Evolutionary conservation across 2,888 invertebrate species (phyloP).

Genomic region (Lymantria monacha): DNA sequence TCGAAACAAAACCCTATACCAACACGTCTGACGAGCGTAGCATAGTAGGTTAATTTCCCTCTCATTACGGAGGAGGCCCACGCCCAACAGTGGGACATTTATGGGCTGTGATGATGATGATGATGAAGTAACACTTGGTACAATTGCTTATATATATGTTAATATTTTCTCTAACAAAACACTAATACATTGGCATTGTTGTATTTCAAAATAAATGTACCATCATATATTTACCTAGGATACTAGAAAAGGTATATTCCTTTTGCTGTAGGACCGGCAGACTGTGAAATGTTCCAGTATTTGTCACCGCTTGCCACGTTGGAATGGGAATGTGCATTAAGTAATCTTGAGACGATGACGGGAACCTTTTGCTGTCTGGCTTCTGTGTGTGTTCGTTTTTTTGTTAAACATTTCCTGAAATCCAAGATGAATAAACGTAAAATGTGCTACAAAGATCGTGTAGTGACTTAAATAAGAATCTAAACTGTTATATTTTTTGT

Average conservation of each 20-base stretch:
- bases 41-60: no score
- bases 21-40: no score
- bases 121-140: no score
- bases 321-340: slow-evolving; percentile 38
- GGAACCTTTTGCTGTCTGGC: slow-evolving; percentile 31
- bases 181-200: slow-evolving; percentile 27
- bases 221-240: slow-evolving; percentile 26
- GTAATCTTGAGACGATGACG: slow-evolving; percentile 33
- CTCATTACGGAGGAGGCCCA: no score
- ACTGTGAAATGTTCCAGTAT: slow-evolving; percentile 74
- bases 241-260: slow-evolving; percentile 48
- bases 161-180: slow-evolving; percentile 18
- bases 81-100: no score
- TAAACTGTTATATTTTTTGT: no score
- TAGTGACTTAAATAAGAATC: no score
- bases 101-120: no score
- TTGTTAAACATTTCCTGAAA: neutral
- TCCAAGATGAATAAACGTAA: no score
- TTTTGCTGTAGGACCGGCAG: slow-evolving; percentile 62
- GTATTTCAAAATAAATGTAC: slow-evolving; percentile 27
- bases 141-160: slow-evolving; percentile 15
- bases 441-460: no score
- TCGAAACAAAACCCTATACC: no score
- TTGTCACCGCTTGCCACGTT: slow-evolving; percentile 48
- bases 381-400: slow-evolving; percentile 8